A percentile compares a stretch with the other conserved stretches of the same genome.
Evolutionary conservation across 1,140 invertebrate genomes (phyloP).

Genomic region (Sitobion miscanthi): DNA sequence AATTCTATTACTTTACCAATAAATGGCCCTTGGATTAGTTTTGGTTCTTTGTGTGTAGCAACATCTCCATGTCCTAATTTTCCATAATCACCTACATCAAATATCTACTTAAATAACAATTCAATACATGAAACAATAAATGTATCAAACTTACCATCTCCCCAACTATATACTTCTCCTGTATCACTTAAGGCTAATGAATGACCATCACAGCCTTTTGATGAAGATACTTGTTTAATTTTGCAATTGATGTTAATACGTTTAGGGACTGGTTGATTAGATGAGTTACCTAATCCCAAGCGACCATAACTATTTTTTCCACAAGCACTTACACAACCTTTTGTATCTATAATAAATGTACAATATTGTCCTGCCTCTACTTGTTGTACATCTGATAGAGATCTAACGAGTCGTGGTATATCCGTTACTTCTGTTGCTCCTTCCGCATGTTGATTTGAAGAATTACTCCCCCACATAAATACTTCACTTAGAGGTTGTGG

Average conservation of each 20-base stretch:
- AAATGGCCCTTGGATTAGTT: conserved; percentile 65
- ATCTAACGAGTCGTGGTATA: conserved; percentile 67
- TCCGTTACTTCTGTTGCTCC: conserved; percentile 70
- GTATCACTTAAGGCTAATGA: conserved; percentile 68
- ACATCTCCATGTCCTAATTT: conserved; percentile 67
- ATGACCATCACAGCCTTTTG: conserved; percentile 71
- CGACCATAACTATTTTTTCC: conserved; percentile 70
- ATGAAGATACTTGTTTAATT: conserved; percentile 66
- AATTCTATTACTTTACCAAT: conserved; percentile 65
- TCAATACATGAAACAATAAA: neutral
- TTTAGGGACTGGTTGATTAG: conserved; percentile 67
- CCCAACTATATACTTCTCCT: conserved; percentile 71
- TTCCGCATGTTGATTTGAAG: conserved; percentile 72
- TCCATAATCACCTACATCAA: conserved; percentile 65
- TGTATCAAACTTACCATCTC: conserved; percentile 66
- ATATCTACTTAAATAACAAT: neutral
- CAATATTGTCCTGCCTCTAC: conserved; percentile 75
- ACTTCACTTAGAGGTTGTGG: conserved; percentile 64
- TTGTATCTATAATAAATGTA: conserved; percentile 70
- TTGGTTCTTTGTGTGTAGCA: conserved; percentile 68
- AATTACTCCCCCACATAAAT: conserved; percentile 75
- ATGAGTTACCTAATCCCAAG: conserved; percentile 68
- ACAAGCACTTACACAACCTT: conserved; percentile 69
- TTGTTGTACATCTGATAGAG: conserved; percentile 69
- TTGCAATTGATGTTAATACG: conserved; percentile 65